Base-by-base conservation (phyloP, 1,140 invertebrate genomes). In the Cotesia chilonis region DNA sequence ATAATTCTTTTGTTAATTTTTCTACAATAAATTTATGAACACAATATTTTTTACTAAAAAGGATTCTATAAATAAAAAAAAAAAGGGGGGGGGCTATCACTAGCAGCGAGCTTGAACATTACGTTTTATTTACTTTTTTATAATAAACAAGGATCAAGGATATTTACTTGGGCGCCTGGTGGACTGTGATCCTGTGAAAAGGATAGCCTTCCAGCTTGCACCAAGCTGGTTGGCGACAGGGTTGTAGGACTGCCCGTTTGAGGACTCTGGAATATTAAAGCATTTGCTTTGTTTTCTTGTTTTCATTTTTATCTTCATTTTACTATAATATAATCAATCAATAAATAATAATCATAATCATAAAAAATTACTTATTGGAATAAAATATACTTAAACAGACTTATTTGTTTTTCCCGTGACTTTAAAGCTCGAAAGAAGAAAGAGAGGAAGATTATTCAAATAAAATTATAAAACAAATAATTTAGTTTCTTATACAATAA, bases 221-320 rank as follows among this genome's bases (percentile, higher is more conserved):
- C 77, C 83, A 86, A 85, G 83, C 88, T 90, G 77, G 91, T 92
- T 60, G 93, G 93, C 77, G 93, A 94, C 81, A 94, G 87, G 76
- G 91, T 92, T 78, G 92, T 88, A 77, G 91, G 90, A 85, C 90
- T 92, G 81, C 89, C 89, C 84, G 89, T 91, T 86, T 91, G 87
- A 80, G 90, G 90, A 88, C 91, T 92, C 91, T 92, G 86, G 75
- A 89, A 90, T 85, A 83, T 80, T 78, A 73, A 73, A 81, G 77
- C 76, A 79, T 83, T 73, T 75, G 54, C 37, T 52, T 71, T 57
- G 36, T 73, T 37, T 59, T 68, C 68, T 60, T 60, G 54, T 75
- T 74, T 69, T 69, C 35, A 28, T 65, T 38, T 9, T 69, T 20
- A 28, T 61, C 59, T 28, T 76, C 20, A 55, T 63, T 76, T 6